Evolutionary conservation across 2,888 invertebrate genomes (phyloP).

Genomic region (Noctuana brunneofusca): DNA sequence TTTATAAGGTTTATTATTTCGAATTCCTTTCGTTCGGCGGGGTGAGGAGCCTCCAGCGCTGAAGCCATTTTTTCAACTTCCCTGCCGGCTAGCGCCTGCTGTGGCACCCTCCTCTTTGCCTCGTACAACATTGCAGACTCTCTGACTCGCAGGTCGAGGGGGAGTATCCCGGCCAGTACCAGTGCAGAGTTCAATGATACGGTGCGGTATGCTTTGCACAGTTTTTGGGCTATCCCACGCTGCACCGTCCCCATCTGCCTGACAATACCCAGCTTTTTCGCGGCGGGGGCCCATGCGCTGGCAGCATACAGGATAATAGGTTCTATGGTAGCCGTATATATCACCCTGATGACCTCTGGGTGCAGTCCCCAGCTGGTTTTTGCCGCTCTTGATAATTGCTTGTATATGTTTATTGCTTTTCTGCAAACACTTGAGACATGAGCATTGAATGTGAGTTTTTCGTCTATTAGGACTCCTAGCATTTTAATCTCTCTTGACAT

Average conservation of each 20-base stretch:
- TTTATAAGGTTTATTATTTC: conserved; percentile 20
- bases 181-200: conserved; percentile 37
- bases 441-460: conserved; percentile 32
- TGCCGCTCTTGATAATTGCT: conserved; percentile 27
- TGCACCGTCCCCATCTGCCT: conserved; percentile 28
- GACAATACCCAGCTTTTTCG: background rate
- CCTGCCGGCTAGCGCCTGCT: conserved; percentile 28
- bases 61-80: conserved; percentile 35
- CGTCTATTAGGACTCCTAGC: conserved; percentile 34
- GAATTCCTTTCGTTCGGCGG: background rate
- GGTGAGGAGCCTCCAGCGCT: conserved; percentile 18
- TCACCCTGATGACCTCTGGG: conserved; percentile 9
- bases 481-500: conserved; percentile 30
- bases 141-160: conserved; percentile 37
- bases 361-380: conserved; percentile 28
- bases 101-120: conserved; percentile 35
- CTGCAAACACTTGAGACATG: conserved; percentile 27
- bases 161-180: conserved; percentile 38
- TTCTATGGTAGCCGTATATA: background rate
- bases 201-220: conserved; percentile 35
- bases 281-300: background rate
- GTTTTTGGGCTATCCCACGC: conserved; percentile 35
- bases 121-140: conserved; percentile 39
- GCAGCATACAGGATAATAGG: conserved; percentile 9
- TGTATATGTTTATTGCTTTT: conserved; percentile 19